Percentiles rank a stretch among this genome's conserved stretches.
These are phyloP conservation scores for Meloidogyne floridensis DNA, from an alignment of 1,140 invertebrate genomes.

Conservation along the genomic window DNA sequence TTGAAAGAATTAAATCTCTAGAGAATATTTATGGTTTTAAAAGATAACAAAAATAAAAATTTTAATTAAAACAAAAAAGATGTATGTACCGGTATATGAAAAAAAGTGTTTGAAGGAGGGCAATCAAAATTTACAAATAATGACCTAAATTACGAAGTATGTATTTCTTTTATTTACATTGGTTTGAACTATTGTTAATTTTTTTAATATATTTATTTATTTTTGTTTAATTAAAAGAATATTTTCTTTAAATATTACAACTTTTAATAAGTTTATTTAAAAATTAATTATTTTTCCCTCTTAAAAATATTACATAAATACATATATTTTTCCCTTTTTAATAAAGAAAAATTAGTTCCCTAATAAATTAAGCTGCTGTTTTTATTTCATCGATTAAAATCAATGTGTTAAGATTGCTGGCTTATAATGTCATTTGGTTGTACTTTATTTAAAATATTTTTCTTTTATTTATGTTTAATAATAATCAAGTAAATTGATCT, in stretches of 20 bases:
- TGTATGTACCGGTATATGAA: too few species aligned
- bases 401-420: not conserved
- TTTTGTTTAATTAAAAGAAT: too few species aligned
- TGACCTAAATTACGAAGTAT: too few species aligned
- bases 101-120: too few species aligned
- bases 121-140: too few species aligned
- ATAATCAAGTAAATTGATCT: not conserved
- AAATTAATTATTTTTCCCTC: too few species aligned
- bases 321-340: not conserved
- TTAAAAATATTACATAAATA: not conserved
- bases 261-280: too few species aligned
- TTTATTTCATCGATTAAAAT: constrained; percentile 5
- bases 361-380: not conserved
- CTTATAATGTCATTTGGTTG: not conserved
- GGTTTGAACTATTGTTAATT: too few species aligned
- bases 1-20: not conserved
- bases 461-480: not conserved
- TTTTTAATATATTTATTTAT: too few species aligned
- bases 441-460: not conserved
- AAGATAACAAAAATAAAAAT: not conserved
- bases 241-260: too few species aligned
- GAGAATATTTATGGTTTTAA: not conserved
- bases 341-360: not conserved
- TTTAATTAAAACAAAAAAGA: too few species aligned
- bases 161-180: too few species aligned